Evolutionary conservation across 1,140 invertebrate species (phyloP), one percentile per base, ranked within the genome.

Genomic region (Leptinotarsa undecemlineata): DNA sequence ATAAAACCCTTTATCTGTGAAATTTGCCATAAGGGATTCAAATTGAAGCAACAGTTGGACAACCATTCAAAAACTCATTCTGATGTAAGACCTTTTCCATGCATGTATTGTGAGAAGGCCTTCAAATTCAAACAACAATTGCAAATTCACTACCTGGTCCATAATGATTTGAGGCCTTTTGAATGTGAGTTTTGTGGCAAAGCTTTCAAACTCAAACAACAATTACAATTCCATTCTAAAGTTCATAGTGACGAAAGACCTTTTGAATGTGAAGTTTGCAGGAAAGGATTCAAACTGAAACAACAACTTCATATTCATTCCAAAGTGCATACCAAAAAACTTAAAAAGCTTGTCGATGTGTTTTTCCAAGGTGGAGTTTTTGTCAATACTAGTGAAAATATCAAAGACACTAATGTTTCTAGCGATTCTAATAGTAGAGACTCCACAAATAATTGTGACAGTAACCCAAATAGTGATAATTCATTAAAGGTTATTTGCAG

Each of bases 101-200:
- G 77, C 72, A 51, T 74, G 51, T 63, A 42, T 19, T 78, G 77
- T 73, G 68, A 62, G n/a, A 78, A 78, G 51, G 19, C 60, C 61
- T 78, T 78, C 13, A 71, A 68, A 20, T 71, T 76, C 42, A 78
- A 78, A 57, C 74, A 76, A 47, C 68, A 76, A 20, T 74, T 78
- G 33, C 68, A 76, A 42, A 72, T 76, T 23, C 76, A 77, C 69
- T 17, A 72, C 13, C 66, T 69, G 8, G 74, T 69, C 47, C 76
- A 77, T 73, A 51, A 73, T 5, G 72, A 76, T n/a, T 20, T 68
- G 20, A 78, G 75, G 68, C 74, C 75, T 0, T 78, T 76, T 71
- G n/a, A 72, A 20, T 78, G 77, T 61, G 72, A 74, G 3, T 42
- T 66, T 67, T 78, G 77, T 69, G 64, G 60, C 4, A 74, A 76